Base-by-base conservation (phyloP, 1,140 invertebrate species). In the Oryzaephilus surinamensis region DNA sequence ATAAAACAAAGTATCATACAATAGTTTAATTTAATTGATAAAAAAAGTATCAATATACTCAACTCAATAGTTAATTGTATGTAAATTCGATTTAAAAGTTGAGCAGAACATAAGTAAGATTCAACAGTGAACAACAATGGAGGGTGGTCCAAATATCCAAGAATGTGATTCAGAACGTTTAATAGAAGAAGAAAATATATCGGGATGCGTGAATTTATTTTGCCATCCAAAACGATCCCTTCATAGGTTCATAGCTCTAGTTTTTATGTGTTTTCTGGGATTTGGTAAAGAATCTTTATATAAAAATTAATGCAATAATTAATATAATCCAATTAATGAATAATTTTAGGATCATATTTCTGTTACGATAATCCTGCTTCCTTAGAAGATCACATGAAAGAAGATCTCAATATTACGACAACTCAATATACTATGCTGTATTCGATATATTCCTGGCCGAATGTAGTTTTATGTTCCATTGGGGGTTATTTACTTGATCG, bases 401-500 rank as follows among this genome's bases (percentile, higher is more conserved):
- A 68, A 45, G 92, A 96, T 56, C 71, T 97, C 55, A 61, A 77
- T 23, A 70, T 97, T 30, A 74, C 73, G n/a, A 86, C 84, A 15
- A 77, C 77, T 1, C 64, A 87, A 58, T 98, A 90, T 70, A 80
- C 87, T 46, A 64, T 80, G 26, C 70, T 98, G 13, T 98, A 97
- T 67, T 85, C 92, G 1, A 83, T 91, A 62, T 99, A 99, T 61
- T 95, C 93, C 0, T 98, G 92, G 92, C 95, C 95, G 29, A 98
- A 97, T 75, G 86, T 97, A 1, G 71, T 98, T 21, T 66, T 97
- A 15, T 97, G 91, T 65, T 94, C 97, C 60, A 73, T 98, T 57
- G 94, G 94, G 11, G 94, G 94, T 43, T 97, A 93, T 65, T 72
- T 98, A 21, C 77, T 97, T 51, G 95, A 98, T 65, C 77, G 80